phyloP scores from a whole-genome alignment of 2,113 vertebrate genomes.

The Microtus richardsoni region DNA sequence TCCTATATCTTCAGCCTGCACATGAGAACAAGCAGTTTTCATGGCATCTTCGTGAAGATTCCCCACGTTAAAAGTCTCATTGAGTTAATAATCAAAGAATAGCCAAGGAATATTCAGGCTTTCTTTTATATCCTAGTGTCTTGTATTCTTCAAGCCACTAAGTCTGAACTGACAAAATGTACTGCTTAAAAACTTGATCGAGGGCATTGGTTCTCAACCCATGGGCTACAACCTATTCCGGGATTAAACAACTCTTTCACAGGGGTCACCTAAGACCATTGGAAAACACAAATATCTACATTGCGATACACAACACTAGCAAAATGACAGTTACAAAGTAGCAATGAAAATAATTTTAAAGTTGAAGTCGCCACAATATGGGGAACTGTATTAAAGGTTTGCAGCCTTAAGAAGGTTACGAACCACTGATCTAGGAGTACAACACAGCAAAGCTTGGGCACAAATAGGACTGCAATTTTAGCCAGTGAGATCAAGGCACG shows the following conservation, averaged over 20 bases:
- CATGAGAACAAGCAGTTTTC: not conserved
- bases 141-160: not conserved
- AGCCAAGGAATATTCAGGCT: not conserved
- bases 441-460: not conserved
- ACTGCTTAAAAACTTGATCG: not conserved
- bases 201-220: not conserved
- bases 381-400: not conserved
- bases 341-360: not conserved
- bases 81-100: conserved; percentile 30
- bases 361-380: not conserved
- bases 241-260: not conserved
- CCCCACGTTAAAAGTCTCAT: not conserved
- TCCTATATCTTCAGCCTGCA: not conserved
- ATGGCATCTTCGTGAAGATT: not conserved
- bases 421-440: not conserved
- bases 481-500: not conserved
- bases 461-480: not conserved
- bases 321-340: not conserved
- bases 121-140: not conserved
- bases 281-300: not conserved
- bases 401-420: not conserved
- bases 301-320: not conserved
- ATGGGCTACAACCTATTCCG: not conserved
- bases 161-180: not conserved
- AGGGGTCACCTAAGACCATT: not conserved